These are phyloP conservation scores for Desmophyllum pertusum DNA, from an alignment of 92 coral and sea anemone genomes.

Conservation along the genomic window DNA sequence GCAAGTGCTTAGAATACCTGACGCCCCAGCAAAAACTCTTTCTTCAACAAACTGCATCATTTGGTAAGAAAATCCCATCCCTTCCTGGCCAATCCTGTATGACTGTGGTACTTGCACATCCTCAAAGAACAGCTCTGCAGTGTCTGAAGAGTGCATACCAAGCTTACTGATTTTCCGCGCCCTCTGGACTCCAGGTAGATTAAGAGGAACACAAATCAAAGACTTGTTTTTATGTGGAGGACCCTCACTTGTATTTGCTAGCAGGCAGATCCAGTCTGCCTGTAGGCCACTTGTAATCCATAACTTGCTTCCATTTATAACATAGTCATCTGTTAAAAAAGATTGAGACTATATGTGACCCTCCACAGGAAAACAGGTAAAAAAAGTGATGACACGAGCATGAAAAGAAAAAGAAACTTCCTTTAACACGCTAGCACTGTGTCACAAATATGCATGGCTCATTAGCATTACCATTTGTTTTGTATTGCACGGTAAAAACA, in stretches of 20 bases:
- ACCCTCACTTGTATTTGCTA: constrained; percentile 94
- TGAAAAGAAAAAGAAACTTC: too few species aligned
- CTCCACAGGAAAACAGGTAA: too few species aligned
- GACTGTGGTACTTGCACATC: constrained; percentile 95
- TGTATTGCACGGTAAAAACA: too few species aligned
- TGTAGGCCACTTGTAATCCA: constrained; percentile 98
- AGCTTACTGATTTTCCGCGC: constrained; percentile 86
- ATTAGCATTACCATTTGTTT: too few species aligned
- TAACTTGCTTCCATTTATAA: constrained; percentile 96
- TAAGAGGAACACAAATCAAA: constrained; percentile 82
- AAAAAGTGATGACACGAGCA: too few species aligned
- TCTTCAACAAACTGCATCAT: constrained; percentile 99
- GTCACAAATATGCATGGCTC: too few species aligned
- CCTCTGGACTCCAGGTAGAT: constrained; percentile 79
- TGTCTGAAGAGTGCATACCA: constrained; percentile 98
- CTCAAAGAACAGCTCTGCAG: constrained; percentile 97
- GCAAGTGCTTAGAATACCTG: constrained; percentile 52
- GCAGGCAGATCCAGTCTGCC: constrained; percentile 98
- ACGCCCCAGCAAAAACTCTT: constrained; percentile 94
- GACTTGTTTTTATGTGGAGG: constrained; percentile 88
- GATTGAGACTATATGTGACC: too few species aligned
- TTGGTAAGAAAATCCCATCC: constrained; percentile 93
- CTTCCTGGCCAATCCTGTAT: constrained; percentile 89
- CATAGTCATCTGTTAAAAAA: constrained; percentile 79
- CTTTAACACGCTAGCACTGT: too few species aligned